phyloP scores from a whole-genome alignment of 2,797 vertebrate genomes.

The Xiphophorus birchmanni region DNA sequence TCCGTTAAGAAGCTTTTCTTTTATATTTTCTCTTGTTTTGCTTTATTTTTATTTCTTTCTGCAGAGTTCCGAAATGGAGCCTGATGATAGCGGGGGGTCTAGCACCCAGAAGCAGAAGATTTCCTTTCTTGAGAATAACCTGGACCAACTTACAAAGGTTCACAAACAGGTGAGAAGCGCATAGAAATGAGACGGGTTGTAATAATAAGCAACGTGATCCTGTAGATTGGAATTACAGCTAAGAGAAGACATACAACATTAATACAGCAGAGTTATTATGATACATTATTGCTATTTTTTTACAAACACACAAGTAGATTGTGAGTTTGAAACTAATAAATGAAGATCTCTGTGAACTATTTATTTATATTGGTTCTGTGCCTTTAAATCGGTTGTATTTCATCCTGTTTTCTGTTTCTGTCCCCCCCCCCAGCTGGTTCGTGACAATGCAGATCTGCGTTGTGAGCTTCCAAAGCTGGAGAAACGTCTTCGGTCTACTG shows the following conservation, averaged over 20 bases:
- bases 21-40: not conserved
- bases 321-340: not conserved
- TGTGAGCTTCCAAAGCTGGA: constrained; percentile 99
- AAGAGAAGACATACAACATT: not conserved
- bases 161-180: constrained; percentile 88
- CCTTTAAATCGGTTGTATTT: not conserved
- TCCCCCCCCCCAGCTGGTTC: constrained; percentile 85
- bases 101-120: constrained; percentile 99
- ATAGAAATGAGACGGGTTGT: not conserved
- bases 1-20: not conserved
- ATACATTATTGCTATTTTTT: not conserved
- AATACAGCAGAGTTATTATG: not conserved
- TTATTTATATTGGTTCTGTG: not conserved
- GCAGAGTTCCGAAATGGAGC: constrained; percentile 96
- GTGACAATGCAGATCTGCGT: constrained; percentile 98
- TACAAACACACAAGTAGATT: not conserved
- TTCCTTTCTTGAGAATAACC: constrained; percentile 99
- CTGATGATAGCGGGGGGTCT: constrained; percentile 92
- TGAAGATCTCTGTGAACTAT: not conserved
- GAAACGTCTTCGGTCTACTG: constrained; percentile 96
- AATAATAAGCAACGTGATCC: not conserved
- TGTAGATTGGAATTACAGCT: not conserved
- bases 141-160: constrained; percentile 99
- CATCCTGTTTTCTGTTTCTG: not conserved
- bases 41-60: not conserved